Percentiles rank a stretch among this genome's conserved stretches.
These are phyloP conservation scores for Peromyscus aztecus DNA, from an alignment of 2,797 vertebrate species.

Conservation along the genomic window DNA sequence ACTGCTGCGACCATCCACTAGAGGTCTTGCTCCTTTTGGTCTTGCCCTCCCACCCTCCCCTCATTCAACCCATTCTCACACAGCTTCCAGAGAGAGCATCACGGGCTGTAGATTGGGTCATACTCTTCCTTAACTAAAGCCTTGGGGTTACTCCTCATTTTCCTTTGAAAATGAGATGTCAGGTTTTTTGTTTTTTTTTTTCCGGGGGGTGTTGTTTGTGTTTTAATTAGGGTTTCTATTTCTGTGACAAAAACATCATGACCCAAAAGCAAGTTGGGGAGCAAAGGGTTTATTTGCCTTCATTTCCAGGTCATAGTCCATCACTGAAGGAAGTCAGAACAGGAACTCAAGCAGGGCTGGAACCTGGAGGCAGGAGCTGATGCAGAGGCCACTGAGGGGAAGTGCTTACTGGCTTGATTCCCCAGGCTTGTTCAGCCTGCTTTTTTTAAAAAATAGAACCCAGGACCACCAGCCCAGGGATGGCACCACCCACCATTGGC, in stretches of 20 bases:
- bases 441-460: background rate
- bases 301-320: background rate
- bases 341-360: background rate
- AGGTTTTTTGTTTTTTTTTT: background rate
- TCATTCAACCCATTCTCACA: background rate
- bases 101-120: background rate
- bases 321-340: background rate
- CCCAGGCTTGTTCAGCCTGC: background rate
- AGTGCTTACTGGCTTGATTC: background rate
- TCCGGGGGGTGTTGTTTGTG: background rate
- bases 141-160: background rate
- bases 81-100: background rate
- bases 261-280: background rate
- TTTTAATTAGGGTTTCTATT: background rate
- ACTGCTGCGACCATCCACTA: background rate
- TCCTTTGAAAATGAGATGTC: background rate
- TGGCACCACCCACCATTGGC: background rate
- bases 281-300: background rate
- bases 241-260: background rate
- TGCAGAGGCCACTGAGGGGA: background rate
- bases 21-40: background rate
- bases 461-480: background rate
- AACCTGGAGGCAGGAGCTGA: background rate
- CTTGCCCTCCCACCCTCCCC: background rate
- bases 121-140: background rate